phyloP scores from a whole-genome alignment of 2,888 invertebrate genomes.

The Euspilapteryx auroguttella region DNA sequence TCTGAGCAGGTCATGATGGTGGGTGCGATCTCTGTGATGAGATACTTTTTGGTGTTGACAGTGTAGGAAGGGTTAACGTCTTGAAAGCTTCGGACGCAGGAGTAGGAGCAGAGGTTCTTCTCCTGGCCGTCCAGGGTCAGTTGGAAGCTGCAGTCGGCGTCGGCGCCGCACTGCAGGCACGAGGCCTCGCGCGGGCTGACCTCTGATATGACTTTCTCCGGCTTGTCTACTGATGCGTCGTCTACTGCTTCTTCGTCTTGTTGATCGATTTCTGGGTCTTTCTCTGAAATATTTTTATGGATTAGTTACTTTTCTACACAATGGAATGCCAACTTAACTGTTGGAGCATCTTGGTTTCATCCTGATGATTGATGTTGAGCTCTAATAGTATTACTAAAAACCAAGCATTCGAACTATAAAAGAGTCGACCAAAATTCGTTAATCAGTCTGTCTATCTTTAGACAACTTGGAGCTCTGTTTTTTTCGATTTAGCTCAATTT shows the following conservation, averaged over 20 bases:
- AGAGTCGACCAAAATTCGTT: too few species aligned
- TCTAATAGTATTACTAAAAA: too few species aligned
- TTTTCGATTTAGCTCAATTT: too few species aligned
- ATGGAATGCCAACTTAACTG: too few species aligned
- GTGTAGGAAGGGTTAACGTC: constrained; percentile 25
- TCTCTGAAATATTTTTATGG: too few species aligned
- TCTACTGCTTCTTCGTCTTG: constrained; percentile 48
- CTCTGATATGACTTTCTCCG: constrained; percentile 36
- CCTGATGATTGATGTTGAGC: too few species aligned
- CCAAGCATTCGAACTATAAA: too few species aligned
- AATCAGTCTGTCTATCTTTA: too few species aligned
- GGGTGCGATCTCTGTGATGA: constrained; percentile 37
- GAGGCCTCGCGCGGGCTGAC: constrained; percentile 24
- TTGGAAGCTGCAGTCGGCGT: constrained; percentile 26
- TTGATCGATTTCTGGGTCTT: constrained; percentile 43
- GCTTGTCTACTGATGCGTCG: constrained; percentile 20
- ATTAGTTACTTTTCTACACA: too few species aligned
- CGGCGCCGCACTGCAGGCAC: constrained; percentile 45
- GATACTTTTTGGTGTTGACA: constrained; percentile 29
- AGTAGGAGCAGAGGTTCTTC: constrained; percentile 42
- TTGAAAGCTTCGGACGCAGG: constrained; percentile 48
- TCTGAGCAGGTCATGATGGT: constrained; percentile 28
- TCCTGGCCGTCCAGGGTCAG: constrained; percentile 24
- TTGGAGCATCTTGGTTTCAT: too few species aligned
- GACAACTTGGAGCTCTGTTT: too few species aligned